phyloP scores from a whole-genome alignment of 2,888 invertebrate species.

The Octonoba sinensis region DNA sequence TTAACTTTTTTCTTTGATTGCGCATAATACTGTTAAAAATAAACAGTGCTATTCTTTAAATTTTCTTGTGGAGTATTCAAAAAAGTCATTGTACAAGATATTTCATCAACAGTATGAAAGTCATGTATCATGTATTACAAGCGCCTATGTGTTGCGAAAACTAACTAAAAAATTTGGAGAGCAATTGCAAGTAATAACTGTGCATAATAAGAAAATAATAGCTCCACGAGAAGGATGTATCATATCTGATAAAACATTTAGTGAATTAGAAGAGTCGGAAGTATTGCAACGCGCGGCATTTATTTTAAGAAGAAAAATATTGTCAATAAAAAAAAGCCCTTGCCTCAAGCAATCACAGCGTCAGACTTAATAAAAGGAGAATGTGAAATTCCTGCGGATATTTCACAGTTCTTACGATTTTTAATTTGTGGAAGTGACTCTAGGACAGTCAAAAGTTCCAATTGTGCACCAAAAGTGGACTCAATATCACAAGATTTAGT shows the following conservation, averaged over 20 bases:
- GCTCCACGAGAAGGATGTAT: background rate
- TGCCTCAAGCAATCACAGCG: background rate
- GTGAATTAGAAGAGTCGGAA: background rate
- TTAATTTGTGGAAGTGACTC: too few species aligned
- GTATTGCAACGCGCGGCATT: background rate
- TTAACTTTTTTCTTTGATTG: background rate
- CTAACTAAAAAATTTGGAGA: background rate
- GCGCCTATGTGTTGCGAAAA: background rate
- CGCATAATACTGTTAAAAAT: background rate
- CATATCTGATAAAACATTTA: background rate
- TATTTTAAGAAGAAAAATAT: background rate
- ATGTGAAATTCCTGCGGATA: too few species aligned
- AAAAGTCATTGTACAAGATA: background rate
- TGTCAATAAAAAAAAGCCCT: background rate
- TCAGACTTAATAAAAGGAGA: background rate
- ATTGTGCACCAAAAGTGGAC: background rate
- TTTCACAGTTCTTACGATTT: too few species aligned
- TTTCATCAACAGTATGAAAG: background rate
- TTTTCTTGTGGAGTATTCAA: background rate
- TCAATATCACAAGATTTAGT: background rate
- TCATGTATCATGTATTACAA: background rate
- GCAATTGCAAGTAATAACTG: background rate
- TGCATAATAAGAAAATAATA: background rate
- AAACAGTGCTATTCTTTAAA: conserved; percentile 3
- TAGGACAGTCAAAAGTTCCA: too few species aligned